These are phyloP conservation scores for Typhlichthys subterraneus DNA, from an alignment of 2,797 vertebrate species.

Conservation along the genomic window DNA sequence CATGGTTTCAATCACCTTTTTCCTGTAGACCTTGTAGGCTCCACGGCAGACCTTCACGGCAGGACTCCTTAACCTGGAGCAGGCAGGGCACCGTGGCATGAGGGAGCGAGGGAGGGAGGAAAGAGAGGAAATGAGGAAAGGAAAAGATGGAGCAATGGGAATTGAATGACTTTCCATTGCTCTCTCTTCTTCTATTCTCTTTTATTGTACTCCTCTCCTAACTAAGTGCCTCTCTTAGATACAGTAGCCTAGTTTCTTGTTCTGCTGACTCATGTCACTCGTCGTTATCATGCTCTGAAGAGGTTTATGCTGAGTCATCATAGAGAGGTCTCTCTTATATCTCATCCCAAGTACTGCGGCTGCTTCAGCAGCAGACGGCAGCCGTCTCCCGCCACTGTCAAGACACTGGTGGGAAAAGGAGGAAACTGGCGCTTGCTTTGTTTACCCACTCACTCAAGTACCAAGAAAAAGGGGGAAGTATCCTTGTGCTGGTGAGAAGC, in stretches of 20 bases:
- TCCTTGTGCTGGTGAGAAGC: conserved; percentile 21
- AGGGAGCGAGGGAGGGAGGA: conserved; percentile 25
- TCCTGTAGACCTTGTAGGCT: conserved; percentile 63
- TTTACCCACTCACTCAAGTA: conserved; percentile 35
- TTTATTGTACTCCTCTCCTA: not conserved
- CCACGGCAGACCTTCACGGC: conserved; percentile 42
- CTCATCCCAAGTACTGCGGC: not conserved
- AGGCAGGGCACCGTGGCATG: conserved; percentile 40
- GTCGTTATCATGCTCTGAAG: conserved; percentile 33
- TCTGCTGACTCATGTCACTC: conserved; percentile 3
- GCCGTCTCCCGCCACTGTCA: conserved; percentile 21
- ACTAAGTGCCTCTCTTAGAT: no score
- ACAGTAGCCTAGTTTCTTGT: no score
- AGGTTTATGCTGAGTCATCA: conserved; percentile 42
- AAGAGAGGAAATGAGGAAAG: not conserved
- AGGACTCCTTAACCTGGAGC: conserved; percentile 39
- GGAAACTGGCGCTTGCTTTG: conserved; percentile 27
- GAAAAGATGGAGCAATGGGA: conserved; percentile 4
- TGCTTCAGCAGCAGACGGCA: conserved; percentile 15
- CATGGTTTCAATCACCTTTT: conserved; percentile 79
- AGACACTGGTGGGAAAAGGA: conserved; percentile 29
- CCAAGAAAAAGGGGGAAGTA: conserved; percentile 26
- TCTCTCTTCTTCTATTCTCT: conserved; percentile 15
- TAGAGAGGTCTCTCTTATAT: conserved; percentile 20
- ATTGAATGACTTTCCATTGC: conserved; percentile 21